These are phyloP conservation scores for Rhagophthalmus giganteus DNA, from an alignment of 2,888 invertebrate genomes.

Conservation along the genomic window DNA sequence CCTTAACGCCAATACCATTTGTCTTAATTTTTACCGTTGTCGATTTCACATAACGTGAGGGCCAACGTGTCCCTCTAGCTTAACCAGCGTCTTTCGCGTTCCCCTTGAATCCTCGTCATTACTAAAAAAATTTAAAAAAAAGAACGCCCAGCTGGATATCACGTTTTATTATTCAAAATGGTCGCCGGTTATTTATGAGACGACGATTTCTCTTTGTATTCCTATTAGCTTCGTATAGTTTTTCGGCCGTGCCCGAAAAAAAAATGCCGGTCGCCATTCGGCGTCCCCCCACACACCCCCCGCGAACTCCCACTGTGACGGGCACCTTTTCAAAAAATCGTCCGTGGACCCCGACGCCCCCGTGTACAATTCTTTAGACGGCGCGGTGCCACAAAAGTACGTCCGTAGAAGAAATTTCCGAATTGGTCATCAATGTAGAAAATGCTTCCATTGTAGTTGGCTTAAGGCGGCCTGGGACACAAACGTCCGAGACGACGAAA, in stretches of 20 bases:
- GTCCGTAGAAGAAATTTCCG: conserved; percentile 22
- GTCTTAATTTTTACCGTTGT: no score
- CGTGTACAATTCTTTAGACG: conserved; percentile 32
- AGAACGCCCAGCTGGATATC: no score
- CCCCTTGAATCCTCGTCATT: no score
- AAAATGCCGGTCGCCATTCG: no score
- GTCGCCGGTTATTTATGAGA: neutral
- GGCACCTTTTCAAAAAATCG: neutral
- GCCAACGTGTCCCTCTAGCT: no score
- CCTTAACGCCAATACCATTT: no score
- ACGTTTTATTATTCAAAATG: neutral
- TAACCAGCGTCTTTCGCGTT: no score
- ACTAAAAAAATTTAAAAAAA: no score
- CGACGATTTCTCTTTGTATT: neutral
- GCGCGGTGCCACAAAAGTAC: conserved; percentile 38
- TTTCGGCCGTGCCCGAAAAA: no score
- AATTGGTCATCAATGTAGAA: conserved; percentile 47
- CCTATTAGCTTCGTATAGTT: no score
- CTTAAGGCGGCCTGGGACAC: conserved; percentile 37
- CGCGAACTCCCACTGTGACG: neutral
- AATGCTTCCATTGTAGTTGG: conserved; percentile 43
- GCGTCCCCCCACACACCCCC: no score
- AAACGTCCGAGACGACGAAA: conserved; percentile 30
- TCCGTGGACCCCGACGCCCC: conserved; percentile 1
- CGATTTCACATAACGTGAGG: no score